Conservation (phyloP, 2,113 vertebrate genomes). For the Eptatretus burgeri region DNA sequence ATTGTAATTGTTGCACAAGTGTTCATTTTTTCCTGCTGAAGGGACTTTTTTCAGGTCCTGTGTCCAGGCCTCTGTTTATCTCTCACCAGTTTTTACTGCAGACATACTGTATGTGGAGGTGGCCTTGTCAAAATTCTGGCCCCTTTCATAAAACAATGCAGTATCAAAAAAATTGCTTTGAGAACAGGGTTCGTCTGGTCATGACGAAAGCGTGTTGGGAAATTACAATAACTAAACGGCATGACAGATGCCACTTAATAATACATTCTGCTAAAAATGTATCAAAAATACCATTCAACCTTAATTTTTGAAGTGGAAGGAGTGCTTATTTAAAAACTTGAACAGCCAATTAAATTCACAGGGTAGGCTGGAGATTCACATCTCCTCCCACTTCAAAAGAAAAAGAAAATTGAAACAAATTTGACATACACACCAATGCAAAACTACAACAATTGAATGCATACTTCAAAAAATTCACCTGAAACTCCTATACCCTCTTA, state of each 20-base stretch:
- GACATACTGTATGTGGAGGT: constrained; percentile 57
- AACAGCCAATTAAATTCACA: too few relatives aligned
- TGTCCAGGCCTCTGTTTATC: too few relatives aligned
- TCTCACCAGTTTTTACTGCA: constrained; percentile 82
- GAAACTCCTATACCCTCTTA: too few relatives aligned
- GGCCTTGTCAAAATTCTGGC: constrained; percentile 74
- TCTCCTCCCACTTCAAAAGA: too few relatives aligned
- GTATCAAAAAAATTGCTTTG: constrained; percentile 76
- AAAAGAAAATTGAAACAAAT: too few relatives aligned
- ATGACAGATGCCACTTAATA: background rate
- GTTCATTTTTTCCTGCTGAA: too few relatives aligned
- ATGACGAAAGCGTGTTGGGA: background rate
- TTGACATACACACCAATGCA: too few relatives aligned
- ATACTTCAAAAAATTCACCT: too few relatives aligned
- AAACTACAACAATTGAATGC: too few relatives aligned
- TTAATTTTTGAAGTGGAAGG: background rate
- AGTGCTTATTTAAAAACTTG: background rate
- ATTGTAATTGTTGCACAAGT: too few relatives aligned
- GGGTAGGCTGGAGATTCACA: background rate
- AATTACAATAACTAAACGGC: too few relatives aligned
- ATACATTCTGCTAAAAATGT: background rate
- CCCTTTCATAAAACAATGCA: constrained; percentile 80
- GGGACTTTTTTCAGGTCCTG: too few relatives aligned
- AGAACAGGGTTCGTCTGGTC: background rate
- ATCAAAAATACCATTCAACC: background rate